Percentiles rank a stretch among this genome's conserved stretches.
Evolutionary conservation across 2,113 vertebrate genomes (phyloP).

Genomic region (Laticauda laticaudata): DNA sequence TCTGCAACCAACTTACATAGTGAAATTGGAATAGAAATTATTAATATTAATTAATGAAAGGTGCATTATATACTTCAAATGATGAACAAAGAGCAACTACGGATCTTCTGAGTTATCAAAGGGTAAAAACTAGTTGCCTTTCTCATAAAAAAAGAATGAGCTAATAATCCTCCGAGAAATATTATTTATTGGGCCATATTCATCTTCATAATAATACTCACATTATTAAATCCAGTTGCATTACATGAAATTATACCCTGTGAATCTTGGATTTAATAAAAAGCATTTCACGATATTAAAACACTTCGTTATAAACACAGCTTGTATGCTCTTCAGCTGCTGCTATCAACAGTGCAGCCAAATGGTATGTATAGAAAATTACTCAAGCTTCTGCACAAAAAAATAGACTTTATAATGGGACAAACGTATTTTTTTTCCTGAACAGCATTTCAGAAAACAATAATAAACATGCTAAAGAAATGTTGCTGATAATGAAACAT

Average conservation of each 20-base stretch:
- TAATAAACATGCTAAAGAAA: neutral
- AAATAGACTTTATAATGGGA: neutral
- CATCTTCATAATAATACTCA: conserved; percentile 28
- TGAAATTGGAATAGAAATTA: neutral
- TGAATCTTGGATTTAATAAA: conserved; percentile 13
- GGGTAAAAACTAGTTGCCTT: neutral
- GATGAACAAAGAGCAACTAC: neutral
- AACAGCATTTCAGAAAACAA: neutral
- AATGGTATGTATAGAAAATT: conserved; percentile 7
- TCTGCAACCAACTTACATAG: neutral
- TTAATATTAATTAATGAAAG: conserved; percentile 2
- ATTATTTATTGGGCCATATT: conserved; percentile 18
- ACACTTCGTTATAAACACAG: neutral
- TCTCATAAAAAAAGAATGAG: neutral
- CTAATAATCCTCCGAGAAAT: neutral
- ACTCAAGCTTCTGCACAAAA: neutral
- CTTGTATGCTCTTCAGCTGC: neutral
- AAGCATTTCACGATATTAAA: neutral
- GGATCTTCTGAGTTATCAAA: neutral
- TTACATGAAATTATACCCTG: conserved; percentile 15
- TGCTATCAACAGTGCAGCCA: neutral
- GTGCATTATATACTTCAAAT: neutral
- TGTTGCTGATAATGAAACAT: neutral
- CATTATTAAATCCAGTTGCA: neutral
- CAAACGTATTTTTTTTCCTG: neutral